A percentile compares a stretch with the other conserved stretches of the same genome.
Conservation (phyloP, 2,888 invertebrate genomes). For the Schrankia costaestrigalis region DNA sequence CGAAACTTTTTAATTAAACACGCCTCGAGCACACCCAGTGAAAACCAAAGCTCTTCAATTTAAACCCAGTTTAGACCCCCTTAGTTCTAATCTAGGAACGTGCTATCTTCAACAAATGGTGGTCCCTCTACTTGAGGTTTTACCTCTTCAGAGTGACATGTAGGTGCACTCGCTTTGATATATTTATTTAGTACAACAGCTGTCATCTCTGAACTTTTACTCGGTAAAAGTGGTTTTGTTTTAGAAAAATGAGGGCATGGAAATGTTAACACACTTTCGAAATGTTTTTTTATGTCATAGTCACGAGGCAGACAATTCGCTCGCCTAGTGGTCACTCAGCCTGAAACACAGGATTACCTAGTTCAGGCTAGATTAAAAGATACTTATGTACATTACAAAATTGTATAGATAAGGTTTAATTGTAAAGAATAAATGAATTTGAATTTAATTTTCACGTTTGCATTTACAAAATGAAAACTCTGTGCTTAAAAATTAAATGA, state of each 20-base stretch:
- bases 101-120: conserved; percentile 14
- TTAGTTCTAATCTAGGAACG: conserved; percentile 32
- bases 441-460: too few species aligned
- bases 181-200: conserved; percentile 20
- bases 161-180: conserved; percentile 32
- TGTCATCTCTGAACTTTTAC: conserved; percentile 14
- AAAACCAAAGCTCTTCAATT: conserved; percentile 30
- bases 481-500: too few species aligned
- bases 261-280: too few species aligned
- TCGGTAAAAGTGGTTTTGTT: conserved; percentile 6
- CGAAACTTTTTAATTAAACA: conserved; percentile 31
- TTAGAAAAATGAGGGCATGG: conserved; percentile 10
- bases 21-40: conserved; percentile 14
- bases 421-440: too few species aligned
- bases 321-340: too few species aligned
- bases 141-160: conserved; percentile 27
- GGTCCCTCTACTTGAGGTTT: conserved; percentile 19
- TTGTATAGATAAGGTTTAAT: too few species aligned
- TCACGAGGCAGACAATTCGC: too few species aligned
- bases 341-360: too few species aligned
- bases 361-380: too few species aligned
- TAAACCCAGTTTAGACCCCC: conserved; percentile 29
- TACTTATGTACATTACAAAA: too few species aligned
- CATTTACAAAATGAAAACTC: too few species aligned
- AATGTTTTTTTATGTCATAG: too few species aligned